phyloP scores from a whole-genome alignment of 2,888 invertebrate species.

The Parnassius smintheus region DNA sequence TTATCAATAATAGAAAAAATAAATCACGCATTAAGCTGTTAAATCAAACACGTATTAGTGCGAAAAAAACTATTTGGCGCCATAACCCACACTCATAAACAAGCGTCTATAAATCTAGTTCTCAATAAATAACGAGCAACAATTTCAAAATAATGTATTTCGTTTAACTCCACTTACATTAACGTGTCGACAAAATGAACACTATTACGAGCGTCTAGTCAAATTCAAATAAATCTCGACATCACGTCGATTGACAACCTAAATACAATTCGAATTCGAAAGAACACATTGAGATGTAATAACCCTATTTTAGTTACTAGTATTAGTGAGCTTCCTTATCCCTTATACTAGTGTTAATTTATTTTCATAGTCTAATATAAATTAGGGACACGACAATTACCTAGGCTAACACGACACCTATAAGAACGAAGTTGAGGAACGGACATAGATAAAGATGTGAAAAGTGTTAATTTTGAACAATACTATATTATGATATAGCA shows the following conservation, averaged over 20 bases:
- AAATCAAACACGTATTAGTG: neutral
- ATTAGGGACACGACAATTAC: slow-evolving; percentile 74
- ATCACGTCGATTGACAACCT: neutral
- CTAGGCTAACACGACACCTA: slow-evolving; percentile 79
- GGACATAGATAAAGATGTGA: slow-evolving; percentile 75
- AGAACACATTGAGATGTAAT: slow-evolving; percentile 58
- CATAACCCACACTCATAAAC: neutral
- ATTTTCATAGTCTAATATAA: slow-evolving; percentile 42
- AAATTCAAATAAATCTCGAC: neutral
- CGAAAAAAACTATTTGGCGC: neutral
- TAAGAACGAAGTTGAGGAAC: slow-evolving; percentile 79
- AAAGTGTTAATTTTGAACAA: slow-evolving; percentile 56
- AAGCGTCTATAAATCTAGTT: neutral
- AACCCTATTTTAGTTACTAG: slow-evolving; percentile 48
- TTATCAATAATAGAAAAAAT: slow-evolving; percentile 31
- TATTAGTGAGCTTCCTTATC: slow-evolving; percentile 72
- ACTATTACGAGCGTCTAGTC: slow-evolving; percentile 1
- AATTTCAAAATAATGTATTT: slow-evolving; percentile 8
- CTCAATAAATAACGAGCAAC: slow-evolving; percentile 26
- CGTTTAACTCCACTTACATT: neutral
- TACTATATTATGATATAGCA: slow-evolving; percentile 57
- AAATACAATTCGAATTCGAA: slow-evolving; percentile 27
- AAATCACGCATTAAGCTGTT: slow-evolving; percentile 58
- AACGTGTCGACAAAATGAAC: neutral
- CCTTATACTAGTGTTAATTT: slow-evolving; percentile 26